Base-by-base conservation (phyloP, 2,113 vertebrate species). In the Campylomormyrus numenius region DNA sequence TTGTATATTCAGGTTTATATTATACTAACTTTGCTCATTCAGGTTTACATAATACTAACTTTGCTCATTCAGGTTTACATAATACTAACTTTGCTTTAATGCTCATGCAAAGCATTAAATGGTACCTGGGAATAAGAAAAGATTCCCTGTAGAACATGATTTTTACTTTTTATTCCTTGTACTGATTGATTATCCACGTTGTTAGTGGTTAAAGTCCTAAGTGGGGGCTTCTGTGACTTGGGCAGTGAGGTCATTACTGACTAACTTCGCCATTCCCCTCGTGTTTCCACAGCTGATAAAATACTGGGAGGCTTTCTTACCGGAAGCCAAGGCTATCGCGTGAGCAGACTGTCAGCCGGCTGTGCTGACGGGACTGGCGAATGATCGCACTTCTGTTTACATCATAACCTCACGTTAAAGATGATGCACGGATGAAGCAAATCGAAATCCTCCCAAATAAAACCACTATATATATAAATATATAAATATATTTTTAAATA, bases 261-360 rank as follows among this genome's bases (percentile, higher is more conserved):
- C 56, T 27, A 46, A 46, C 1, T 3, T n/a, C 13, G 5, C 1
- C 31, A 2, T 17, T 62, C 7, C 52, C 93, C 90, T 92, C 13
- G 9, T 86, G 21, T 90, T 92, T 90, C 93, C 93, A 52, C 95
- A 99, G 98, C 96, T 99, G 91, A 99, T 99, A 93, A 99, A 99
- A 94, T 99, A 99, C 93, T 99, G 98, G 98, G 98, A 99, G 91
- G 98, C 98, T 91, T 99, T 99, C 95, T 96, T 99, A 94, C 98
- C 98, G 77, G 98, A 99, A 96, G 98, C 98, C 95, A 99, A 99
- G 97, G 98, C 98, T 92, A 99, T 99, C 92, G 98, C 98, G 90
- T 99, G 96, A 96, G 94, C 92, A 90, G 92, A 94, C 92, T 89
- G 91, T 58, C 92, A 94, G 88, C 45, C 90, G 89, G 90, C 87